phyloP scores from a whole-genome alignment of 2,113 vertebrate species.

The Cnemophilus loriae region DNA sequence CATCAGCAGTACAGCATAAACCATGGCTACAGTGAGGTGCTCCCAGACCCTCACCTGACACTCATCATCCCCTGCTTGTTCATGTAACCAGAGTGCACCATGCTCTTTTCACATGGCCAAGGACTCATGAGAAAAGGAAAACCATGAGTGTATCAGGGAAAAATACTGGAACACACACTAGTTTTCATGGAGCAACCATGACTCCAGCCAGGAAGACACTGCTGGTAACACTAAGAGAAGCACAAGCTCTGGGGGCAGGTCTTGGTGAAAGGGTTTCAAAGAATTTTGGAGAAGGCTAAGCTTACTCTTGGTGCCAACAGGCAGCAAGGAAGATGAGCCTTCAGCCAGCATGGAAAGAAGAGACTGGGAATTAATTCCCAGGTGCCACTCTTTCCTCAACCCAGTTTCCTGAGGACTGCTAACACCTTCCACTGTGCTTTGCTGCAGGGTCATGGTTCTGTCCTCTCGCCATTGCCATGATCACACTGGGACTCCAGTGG shows the following conservation, averaged over 20 bases:
- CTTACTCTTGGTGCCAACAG: not conserved
- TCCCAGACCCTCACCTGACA: not conserved
- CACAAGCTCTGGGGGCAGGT: accelerated
- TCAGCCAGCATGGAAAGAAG: not conserved
- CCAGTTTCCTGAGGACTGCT: not conserved
- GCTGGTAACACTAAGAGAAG: not conserved
- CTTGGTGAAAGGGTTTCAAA: not conserved
- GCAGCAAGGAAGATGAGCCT: not conserved
- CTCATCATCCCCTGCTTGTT: not conserved
- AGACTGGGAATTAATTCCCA: not conserved
- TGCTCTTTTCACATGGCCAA: not conserved
- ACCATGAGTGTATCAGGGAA: not conserved
- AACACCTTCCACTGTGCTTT: not conserved
- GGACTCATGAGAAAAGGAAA: not conserved
- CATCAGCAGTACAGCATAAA: not conserved
- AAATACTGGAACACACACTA: not conserved
- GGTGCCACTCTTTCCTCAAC: not conserved
- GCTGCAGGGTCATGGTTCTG: conserved; percentile 62
- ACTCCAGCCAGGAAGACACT: not conserved
- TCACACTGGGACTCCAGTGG: conserved; percentile 67
- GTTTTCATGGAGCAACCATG: not conserved
- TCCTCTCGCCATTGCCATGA: conserved; percentile 42
- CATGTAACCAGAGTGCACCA: not conserved
- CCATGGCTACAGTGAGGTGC: not conserved
- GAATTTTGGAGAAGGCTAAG: not conserved